Conservation (phyloP, 2,797 vertebrate species). For the Enoplosus armatus region DNA sequence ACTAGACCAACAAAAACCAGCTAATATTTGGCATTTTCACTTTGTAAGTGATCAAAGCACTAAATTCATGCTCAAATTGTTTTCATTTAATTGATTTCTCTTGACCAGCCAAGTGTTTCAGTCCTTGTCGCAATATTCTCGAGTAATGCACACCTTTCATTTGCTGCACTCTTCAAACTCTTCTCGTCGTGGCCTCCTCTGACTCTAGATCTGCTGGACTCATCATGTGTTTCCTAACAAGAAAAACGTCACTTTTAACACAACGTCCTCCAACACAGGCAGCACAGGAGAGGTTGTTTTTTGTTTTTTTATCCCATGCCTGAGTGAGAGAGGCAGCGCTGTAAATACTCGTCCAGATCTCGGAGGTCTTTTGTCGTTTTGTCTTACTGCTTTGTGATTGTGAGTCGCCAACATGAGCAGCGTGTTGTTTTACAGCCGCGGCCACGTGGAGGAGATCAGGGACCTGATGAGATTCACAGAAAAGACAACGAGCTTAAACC, state of each 20-base stretch:
- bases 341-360: constrained; percentile 81
- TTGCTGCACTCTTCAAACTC: constrained; percentile 9
- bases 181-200: constrained; percentile 1
- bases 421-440: constrained; percentile 76
- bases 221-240: constrained; percentile 33
- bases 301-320: constrained; percentile 59
- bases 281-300: neutral
- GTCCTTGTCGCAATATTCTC: too few species aligned
- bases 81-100: too few species aligned
- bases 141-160: constrained; percentile 54
- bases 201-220: neutral
- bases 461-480: constrained; percentile 66
- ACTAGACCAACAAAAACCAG: neutral
- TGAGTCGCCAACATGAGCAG: constrained; percentile 26
- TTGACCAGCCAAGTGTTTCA: neutral
- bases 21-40: neutral
- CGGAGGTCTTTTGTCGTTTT: constrained; percentile 29
- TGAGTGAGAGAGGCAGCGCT: constrained; percentile 62
- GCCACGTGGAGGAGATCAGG: constrained; percentile 70
- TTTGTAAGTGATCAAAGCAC: neutral
- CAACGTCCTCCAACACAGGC: neutral
- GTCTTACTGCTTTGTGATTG: constrained; percentile 8
- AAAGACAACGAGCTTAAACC: neutral
- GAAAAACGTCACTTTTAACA: constrained; percentile 29
- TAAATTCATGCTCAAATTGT: neutral